These are phyloP conservation scores for Pygmarrhopalites habei DNA, from an alignment of 1,140 invertebrate genomes.

Conservation along the genomic window DNA sequence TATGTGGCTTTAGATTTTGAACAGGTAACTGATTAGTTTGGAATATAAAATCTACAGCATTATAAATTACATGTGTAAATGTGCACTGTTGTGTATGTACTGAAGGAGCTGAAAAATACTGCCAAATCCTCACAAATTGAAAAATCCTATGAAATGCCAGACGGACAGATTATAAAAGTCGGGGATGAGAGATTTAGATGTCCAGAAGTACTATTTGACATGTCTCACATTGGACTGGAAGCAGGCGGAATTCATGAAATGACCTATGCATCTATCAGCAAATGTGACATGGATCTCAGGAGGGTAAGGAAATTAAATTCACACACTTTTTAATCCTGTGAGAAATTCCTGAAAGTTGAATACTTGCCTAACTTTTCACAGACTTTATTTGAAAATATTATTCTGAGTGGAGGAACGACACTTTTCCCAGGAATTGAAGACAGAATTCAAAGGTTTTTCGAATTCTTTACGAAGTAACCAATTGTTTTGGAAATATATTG, in stretches of 20 bases:
- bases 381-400: conserved; percentile 52
- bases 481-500: no score
- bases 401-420: conserved; percentile 53
- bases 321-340: neutral
- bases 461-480: no score
- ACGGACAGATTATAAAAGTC: conserved; percentile 45
- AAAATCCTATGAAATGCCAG: conserved; percentile 54
- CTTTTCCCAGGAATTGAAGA: conserved; percentile 49
- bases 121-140: conserved; percentile 47
- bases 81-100: no score
- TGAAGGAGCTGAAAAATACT: conserved; percentile 1
- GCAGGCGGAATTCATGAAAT: conserved; percentile 49
- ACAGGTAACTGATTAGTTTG: conserved; percentile 47
- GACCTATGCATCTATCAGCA: conserved; percentile 53
- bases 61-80: no score
- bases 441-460: conserved; percentile 42
- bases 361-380: neutral
- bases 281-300: conserved; percentile 49
- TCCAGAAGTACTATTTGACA: conserved; percentile 55
- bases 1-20: conserved; percentile 59
- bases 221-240: conserved; percentile 50
- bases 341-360: neutral
- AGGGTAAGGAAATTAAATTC: no score
- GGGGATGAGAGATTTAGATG: conserved; percentile 50
- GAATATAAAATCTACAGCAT: neutral